Evolutionary conservation across 2,113 vertebrate species (phyloP), one percentile per base, ranked within the genome.

Genomic region (Nyctibius bracteatus): DNA sequence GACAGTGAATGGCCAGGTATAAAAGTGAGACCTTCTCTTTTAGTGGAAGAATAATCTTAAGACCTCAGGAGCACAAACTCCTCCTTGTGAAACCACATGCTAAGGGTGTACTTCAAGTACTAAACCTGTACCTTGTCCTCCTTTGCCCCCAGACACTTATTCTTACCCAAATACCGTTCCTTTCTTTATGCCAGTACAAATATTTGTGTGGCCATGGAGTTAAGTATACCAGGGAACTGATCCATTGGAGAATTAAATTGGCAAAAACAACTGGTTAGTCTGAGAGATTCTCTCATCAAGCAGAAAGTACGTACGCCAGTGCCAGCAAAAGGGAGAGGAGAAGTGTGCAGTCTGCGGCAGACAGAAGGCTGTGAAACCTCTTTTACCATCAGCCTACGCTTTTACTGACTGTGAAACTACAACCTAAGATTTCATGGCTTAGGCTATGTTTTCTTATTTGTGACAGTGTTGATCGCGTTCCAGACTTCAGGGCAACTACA

Each of bases 231-330:
- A 79, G 84, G 65, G 93, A 94, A 65, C 9, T 6, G 33, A 89
- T 72, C 70, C 84, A 87, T 44, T 19, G 10, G n/a, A 92, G 86
- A 87, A 89, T 11, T 74, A 41, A 73, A 74, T 27, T 91, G 93
- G 89, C 96, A 96, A 95, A 97, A 97, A 59, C 88, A 96, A 92
- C 86, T 81, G 68, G 93, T 95, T 95, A 95, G 93, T 86, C 89
- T 4, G 81, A 57, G 16, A 92, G 54, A 73, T 39, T 61, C 54
- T 81, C 90, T 74, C 91, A 66, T 74, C 63, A 28, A 81, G 72
- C 72, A 95, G 51, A 84, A 94, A 88, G 90, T 14, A 67, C 54
- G 90, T 14, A 67, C 54, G 80, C 43, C 27, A 62, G 83, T 87
- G 91, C 86, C 91, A 96, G 86, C 81, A 73, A 79, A 83, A 87